Base-by-base conservation (phyloP, 2,888 invertebrate genomes). In the Nemotelus pantherinus region DNA sequence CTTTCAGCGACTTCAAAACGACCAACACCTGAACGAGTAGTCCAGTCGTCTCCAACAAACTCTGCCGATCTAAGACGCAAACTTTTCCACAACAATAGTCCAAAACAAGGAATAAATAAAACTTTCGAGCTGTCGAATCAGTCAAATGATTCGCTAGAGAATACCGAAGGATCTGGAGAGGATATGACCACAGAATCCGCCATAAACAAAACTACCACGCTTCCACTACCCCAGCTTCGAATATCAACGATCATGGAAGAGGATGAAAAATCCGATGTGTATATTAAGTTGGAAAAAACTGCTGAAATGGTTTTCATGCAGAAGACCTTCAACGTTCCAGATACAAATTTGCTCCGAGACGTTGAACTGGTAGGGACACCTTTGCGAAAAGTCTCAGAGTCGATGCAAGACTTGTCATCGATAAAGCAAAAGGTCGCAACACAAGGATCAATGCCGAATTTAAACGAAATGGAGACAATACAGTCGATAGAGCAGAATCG, bases 361-460 rank as follows among this genome's bases (percentile, higher is more conserved):
- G 83, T 87, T 3, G 82, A 84, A 55, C 67, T 86, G 25, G 82
- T 86, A 25, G 86, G 85, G 2, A 85, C 86, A 0, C 87, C 87
- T 0, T 57, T 87, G 58, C 83, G 85, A 0, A 87, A 87, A 78
- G 84, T 84, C 63, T 86, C 85, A 0, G 85, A 86, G 79, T 87
- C 87, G 0, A 85, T 87, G 86, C 84, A 83, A 58, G 83, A 87
- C 81, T 80, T 87, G 3, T 86, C 84, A 0, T 70, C 83, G 50
- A 79, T 67, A 45, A 81, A 82, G 3, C 84, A 85, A 25, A 75
- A 60, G n/a, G 57, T 48, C n/a, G 57, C 82, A 0, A 83, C 83
- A 50, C 87, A 87, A 78, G 87, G 87, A 0, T 87, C 87, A 1
- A 85, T 88, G 85, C 87, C 87, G 9, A 87, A 88, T 82, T 82